phyloP scores from a whole-genome alignment of 2,888 invertebrate genomes.

The Drosophila tripunctata region DNA sequence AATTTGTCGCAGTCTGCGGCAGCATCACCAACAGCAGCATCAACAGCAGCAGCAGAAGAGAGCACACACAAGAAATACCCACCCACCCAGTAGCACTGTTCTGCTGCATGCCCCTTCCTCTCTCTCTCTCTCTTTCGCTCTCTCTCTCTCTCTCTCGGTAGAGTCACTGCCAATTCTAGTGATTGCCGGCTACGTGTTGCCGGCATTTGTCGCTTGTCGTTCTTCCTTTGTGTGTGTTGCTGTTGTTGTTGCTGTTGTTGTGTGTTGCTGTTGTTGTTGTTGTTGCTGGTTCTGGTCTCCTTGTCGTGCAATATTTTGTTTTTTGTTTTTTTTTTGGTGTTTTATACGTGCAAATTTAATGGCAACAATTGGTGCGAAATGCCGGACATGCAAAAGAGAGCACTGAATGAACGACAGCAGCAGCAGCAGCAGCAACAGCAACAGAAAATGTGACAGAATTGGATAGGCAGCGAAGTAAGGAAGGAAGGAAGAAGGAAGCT shows the following conservation, averaged over 20 bases:
- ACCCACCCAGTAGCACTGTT: conserved; percentile 48
- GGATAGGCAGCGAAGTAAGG: too few species aligned
- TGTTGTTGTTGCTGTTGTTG: conserved; percentile 29
- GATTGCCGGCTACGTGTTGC: conserved; percentile 78
- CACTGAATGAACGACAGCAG: conserved; percentile 54
- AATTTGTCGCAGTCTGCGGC: conserved; percentile 66
- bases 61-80: conserved; percentile 23
- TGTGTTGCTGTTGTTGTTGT: conserved; percentile 24
- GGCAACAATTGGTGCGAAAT: conserved; percentile 79
- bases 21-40: background rate
- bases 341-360: conserved; percentile 77
- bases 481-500: conserved; percentile 6
- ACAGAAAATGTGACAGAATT: background rate
- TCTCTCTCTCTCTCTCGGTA: background rate
- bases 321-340: conserved; percentile 65
- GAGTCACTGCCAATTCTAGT: conserved; percentile 51
- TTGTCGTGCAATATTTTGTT: conserved; percentile 74
- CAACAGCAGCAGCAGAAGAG: background rate
- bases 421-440: conserved; percentile 41
- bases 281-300: conserved; percentile 38
- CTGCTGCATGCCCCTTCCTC: conserved; percentile 5
- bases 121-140: conserved; percentile 1
- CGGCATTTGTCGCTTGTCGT: conserved; percentile 70
- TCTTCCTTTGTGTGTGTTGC: conserved; percentile 25
- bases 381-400: conserved; percentile 69